These are phyloP conservation scores for Apostichopus californicus DNA, from an alignment of 35 echinoderm and acorn worm genomes.

Conservation along the genomic window DNA sequence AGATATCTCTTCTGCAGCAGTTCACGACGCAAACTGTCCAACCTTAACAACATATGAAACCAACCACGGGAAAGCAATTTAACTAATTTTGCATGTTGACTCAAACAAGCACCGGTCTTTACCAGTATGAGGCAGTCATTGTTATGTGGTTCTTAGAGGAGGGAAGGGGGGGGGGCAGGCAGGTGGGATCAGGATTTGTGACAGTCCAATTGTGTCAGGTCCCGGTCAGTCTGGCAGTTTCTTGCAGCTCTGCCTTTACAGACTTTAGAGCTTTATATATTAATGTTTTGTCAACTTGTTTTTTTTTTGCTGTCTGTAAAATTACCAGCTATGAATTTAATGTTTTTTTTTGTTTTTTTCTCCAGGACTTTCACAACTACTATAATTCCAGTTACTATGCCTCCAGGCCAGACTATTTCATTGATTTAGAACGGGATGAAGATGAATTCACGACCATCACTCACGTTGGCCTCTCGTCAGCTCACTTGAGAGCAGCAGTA, in stretches of 20 bases:
- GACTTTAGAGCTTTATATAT: background rate
- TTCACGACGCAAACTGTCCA: too few relatives aligned
- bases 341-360: background rate
- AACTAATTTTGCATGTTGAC: too few relatives aligned
- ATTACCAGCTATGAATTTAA: background rate
- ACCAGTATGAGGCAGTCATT: too few relatives aligned
- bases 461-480: background rate
- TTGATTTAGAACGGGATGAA: constrained; percentile 17
- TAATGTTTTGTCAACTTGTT: background rate
- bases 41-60: too few relatives aligned
- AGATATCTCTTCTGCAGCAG: too few relatives aligned
- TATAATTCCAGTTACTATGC: constrained; percentile 23
- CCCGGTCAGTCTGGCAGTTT: background rate
- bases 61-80: too few relatives aligned
- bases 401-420: background rate
- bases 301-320: background rate
- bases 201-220: background rate
- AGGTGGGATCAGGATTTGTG: background rate
- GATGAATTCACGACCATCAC: constrained; percentile 30
- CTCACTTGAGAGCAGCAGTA: constrained; percentile 28
- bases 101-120: too few relatives aligned
- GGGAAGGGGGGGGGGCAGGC: too few relatives aligned
- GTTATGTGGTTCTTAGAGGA: too few relatives aligned
- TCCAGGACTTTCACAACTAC: constrained; percentile 36
- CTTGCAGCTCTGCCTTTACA: too few relatives aligned